Evolutionary conservation across 2,797 vertebrate genomes (phyloP).

Genomic region (Anomalospiza imberbis): DNA sequence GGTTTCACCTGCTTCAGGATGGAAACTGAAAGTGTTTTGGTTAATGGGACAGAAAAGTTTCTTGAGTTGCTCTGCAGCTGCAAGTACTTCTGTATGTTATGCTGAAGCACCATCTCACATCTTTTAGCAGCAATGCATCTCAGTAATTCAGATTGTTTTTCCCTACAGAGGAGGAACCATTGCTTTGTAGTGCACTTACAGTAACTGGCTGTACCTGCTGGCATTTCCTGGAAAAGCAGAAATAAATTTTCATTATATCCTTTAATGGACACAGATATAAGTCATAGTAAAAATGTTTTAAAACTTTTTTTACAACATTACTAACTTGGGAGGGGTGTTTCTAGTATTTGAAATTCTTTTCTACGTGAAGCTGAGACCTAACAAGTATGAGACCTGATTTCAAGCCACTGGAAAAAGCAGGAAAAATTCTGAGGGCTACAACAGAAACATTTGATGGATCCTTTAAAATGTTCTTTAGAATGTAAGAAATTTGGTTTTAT

Average conservation of each 20-base stretch:
- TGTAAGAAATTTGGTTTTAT: not conserved
- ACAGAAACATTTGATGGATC: not conserved
- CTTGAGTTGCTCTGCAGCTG: not conserved
- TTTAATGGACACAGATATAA: not conserved
- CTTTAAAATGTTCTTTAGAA: not conserved
- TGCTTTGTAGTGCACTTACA: not conserved
- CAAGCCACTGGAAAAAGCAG: not conserved
- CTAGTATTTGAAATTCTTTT: not conserved
- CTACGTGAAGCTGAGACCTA: not conserved
- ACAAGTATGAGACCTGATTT: not conserved
- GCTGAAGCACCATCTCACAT: not conserved
- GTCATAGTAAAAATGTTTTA: not conserved
- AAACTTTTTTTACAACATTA: not conserved
- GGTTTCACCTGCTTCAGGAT: slow-evolving; percentile 20
- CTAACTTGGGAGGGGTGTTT: fast-evolving
- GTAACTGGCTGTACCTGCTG: not conserved
- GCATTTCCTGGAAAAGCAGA: not conserved
- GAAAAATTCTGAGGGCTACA: not conserved
- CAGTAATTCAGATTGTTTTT: not conserved
- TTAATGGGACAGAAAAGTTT: not conserved
- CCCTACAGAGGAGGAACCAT: not conserved
- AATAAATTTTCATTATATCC: not conserved
- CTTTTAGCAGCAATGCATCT: not conserved
- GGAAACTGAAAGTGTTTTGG: slow-evolving; percentile 14
- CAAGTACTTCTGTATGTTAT: not conserved